Base-by-base conservation (phyloP, 2,888 invertebrate genomes). In the Apamea sordens region DNA sequence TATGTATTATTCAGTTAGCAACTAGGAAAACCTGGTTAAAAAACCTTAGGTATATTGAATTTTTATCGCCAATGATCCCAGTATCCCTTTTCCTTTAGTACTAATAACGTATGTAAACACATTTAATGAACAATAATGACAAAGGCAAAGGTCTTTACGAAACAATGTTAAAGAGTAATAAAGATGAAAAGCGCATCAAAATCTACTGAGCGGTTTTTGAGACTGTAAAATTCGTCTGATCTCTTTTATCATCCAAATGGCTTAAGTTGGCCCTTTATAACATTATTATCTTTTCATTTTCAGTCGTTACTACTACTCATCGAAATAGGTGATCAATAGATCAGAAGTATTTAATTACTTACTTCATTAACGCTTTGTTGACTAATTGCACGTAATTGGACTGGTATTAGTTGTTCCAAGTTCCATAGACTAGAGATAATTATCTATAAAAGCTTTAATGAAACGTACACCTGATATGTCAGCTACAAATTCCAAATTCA, bases 141-240 rank as follows among this genome's bases (percentile, higher is more conserved):
- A 36, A 36, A 36, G 24, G 24, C 0, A 13, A 67, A 68, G n/a
- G 41, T n/a, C 63, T 65, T 56, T 73, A 77, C 21, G 13, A 77
- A 78, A 74, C 72, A 72, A 63, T 78, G 76, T 32, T 80, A 64
- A 36, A 70, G 44, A 70, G 32, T 13, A 53, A 47, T 75, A 85
- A 75, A 74, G 53, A 64, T 85, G 73, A 73, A 61, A 79, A 83
- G 36, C 63, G 69, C 76, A 85, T 87, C 69, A 87, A 80, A 86
- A 75, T 79, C 74, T 75, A 85, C 79, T 85, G 36, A 78, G 76
- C 47, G 76, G 47, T 74, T 77, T 82, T 83, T 63, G 28, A 72
- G 36, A 56, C 71, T 63, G 59, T 36, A 61, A 61, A 70, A 44
- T 61, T 44, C 41, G 28, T 36, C 59, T 61, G 61, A 70, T 70